Base-by-base conservation (phyloP, 2,113 vertebrate species). In the Phalacrocorax aristotelis region DNA sequence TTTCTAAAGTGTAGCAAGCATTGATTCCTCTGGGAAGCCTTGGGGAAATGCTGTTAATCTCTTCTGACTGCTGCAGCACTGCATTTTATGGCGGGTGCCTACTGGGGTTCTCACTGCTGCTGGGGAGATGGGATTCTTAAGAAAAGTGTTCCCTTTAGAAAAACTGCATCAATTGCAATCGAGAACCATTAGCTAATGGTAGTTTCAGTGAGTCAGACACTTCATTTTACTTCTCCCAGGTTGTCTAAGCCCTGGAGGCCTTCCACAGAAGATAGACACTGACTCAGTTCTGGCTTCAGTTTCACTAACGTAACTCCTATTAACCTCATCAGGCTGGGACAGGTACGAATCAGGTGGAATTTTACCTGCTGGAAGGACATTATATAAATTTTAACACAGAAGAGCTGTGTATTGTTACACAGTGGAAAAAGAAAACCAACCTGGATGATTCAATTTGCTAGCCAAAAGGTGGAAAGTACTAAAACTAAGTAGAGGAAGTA, bases 21-120 rank as follows among this genome's bases (percentile, higher is more conserved):
- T 57, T 87, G 96, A 92, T 96, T 96, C 96, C 94, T 86, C 90
- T 42, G 87, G 90, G 93, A 96, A 97, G 91, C 87, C 62, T 91
- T 70, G 8, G 58, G 85, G 76, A 89, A 97, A 93, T 55, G 74
- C 30, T 26, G 49, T 52, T n/a, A 42, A 90, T 91, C 93, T 48
- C 84, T 91, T 74, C 85, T 75, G 93, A 52, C 77, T 34, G 85
- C 69, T 54, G 88, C 0, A 17, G 91, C 49, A 11, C 34, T 17
- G 75, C 46, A 4, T 76, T 44, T 76, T 40, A 36, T 2, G 34
- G 78, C 58, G 61, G 65, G 62, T 34, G 62, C 75, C 66, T 26
- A 40, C 93, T 46, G 75, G 85, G 49, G 38, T 58, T 62, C 77
- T 84, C 34, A 18, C 61, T 9, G 69, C 76, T 57, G 89, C 71